Evolutionary conservation across 92 coral and sea anemone genomes (phyloP), one percentile per base, ranked within the genome.

Genomic region (Plumapathes pennacea): DNA sequence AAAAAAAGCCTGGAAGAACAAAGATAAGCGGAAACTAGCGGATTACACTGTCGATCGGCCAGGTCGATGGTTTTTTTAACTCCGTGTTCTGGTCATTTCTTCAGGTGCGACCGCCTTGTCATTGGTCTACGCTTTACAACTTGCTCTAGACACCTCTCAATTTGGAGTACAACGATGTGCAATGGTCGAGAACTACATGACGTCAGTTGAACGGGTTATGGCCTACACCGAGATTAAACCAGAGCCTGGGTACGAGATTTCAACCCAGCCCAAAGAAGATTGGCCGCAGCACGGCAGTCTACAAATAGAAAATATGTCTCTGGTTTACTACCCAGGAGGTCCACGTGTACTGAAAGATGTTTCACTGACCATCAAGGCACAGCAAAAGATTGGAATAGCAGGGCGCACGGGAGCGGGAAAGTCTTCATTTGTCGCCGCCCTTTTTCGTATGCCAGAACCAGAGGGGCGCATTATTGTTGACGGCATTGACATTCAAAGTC

Each of bases 361-460:
- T 18, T 57, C 26, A 7, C 31, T 80, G 17, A 51, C 38, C 22
- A 72, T 80, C 26, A 2, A 58, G 59, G 62, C 86, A 12, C 60
- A 69, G 24, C 80, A 80, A 48, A 80, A 86, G 74, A 49, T 86
- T 12, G 95, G 95, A 21, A 73, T 86, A 14, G 89, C 79, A 9
- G 95, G 95, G 20, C 42, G 95, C 49, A 78, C 67, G 27, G 85
- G 89, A 3, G 50, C 88, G 9, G 95, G 95, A 3, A 80, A 80
- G 37, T 62, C 74, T 39, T 67, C 86, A 1, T 18, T 80, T 4
- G 74, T 80, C 9, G 53, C 63, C 24, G 81, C 86, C 10, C 41
- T 80, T 25, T 71, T 80, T 58, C 80, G 86, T 26, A 80, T 80
- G 86, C 86, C 86, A 21, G 86, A 80, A 42, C 33, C 74, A 8